Evolutionary conservation across 2,888 invertebrate genomes (phyloP).

Genomic region (Microchrysa polita): DNA sequence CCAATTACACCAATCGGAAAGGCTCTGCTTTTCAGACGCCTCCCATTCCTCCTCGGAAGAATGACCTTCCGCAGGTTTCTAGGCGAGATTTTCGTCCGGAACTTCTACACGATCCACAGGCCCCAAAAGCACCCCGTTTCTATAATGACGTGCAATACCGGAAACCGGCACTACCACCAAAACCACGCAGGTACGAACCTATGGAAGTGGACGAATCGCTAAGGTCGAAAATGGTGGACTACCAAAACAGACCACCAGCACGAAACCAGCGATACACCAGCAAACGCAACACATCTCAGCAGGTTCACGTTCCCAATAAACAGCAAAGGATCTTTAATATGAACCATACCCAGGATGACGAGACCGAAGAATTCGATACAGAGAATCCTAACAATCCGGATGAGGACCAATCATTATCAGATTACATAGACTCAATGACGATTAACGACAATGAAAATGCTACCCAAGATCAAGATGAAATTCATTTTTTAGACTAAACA

Average conservation of each 20-base stretch:
- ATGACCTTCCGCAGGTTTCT: too few species aligned
- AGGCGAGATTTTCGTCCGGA: too few species aligned
- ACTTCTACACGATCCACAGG: too few species aligned
- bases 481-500: neutral
- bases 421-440: neutral
- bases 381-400: too few species aligned
- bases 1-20: neutral
- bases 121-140: neutral
- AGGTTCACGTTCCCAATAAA: neutral
- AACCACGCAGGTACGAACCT: neutral
- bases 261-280: neutral
- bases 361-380: neutral
- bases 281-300: too few species aligned
- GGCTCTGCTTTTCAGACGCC: neutral
- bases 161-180: neutral
- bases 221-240: neutral
- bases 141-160: neutral
- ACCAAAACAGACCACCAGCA: neutral
- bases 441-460: neutral
- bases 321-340: neutral
- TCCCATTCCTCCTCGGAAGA: neutral
- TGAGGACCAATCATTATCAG: neutral
- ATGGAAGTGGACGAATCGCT: neutral
- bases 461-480: neutral
- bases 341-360: neutral